phyloP scores from a whole-genome alignment of 1,140 invertebrate genomes.

The Acyrthosiphon pisum region DNA sequence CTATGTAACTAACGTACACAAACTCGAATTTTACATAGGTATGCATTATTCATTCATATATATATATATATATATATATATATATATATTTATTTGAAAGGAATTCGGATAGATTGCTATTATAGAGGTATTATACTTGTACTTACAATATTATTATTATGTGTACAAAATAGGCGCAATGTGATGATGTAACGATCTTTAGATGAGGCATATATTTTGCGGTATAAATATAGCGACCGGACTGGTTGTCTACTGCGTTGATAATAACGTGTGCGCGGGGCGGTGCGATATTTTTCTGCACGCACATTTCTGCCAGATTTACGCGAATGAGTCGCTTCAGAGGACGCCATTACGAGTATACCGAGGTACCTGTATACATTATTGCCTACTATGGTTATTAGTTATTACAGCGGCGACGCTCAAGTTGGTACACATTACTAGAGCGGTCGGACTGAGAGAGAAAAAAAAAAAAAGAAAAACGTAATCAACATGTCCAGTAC shows the following conservation, averaged over 20 bases:
- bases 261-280: neutral
- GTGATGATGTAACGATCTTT: neutral
- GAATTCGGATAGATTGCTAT: neutral
- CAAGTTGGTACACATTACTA: too few species aligned
- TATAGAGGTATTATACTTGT: neutral
- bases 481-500: too few species aligned
- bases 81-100: neutral
- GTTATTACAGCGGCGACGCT: too few species aligned
- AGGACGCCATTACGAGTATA: neutral
- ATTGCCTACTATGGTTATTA: too few species aligned
- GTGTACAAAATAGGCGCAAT: neutral
- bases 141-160: neutral
- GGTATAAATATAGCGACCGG: neutral
- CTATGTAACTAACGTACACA: neutral
- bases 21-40: neutral
- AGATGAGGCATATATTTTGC: neutral
- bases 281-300: neutral
- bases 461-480: too few species aligned
- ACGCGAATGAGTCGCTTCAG: neutral
- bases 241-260: neutral
- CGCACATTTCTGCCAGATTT: neutral
- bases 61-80: neutral
- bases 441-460: too few species aligned
- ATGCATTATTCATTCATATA: neutral
- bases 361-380: too few species aligned